Evolutionary conservation across 2,888 invertebrate genomes (phyloP), one percentile per base, ranked within the genome.

Genomic region (Drosophila limbata): DNA sequence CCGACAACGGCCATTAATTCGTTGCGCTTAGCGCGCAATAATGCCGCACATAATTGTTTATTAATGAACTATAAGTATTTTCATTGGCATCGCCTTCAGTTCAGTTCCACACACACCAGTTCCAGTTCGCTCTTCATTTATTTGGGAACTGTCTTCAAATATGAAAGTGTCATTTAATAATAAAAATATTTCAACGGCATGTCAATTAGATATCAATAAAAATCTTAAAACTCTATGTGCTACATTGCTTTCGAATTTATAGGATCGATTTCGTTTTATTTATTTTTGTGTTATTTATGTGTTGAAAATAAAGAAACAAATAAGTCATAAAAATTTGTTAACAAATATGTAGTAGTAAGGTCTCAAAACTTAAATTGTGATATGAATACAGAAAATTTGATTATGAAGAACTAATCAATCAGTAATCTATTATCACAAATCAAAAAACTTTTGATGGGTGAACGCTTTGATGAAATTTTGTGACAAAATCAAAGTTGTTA

Each of bases 21-120:
- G 84, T 84, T 86, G 84, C 83, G 83, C 89, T 88, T 71, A 77
- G 81, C 72, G 76, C 59, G 73, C 79, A 82, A 88, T 82, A 88
- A 82, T 66, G 80, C 62, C 68, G 71, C 81, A 74, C 88, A 90
- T 94, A 94, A 94, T 94, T 94, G 93, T 94, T 94, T 94, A 94
- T 94, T 94, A 94, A 94, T 94, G 94, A 94, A 94, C 94, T 94
- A 93, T 94, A 94, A 94, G 94, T 94, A 94, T 91, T 94, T 94
- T 94, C 94, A 94, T 94, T 94, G 81, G 79, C 77, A 84, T 25
- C 51, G 44, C 55, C 25, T 33, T 47, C 35, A 39, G 25, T 50
- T 31, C 17, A 28, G 28, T 28, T 28, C 28, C 28, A 28, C 39
- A 17, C 13, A 31, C 11, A 53, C 15, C 40, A 55, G 55, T n/a